A percentile compares a stretch with the other conserved stretches of the same genome.
Evolutionary conservation across 92 coral and sea anemone species (phyloP).

Genomic region (Epizoanthus stellaris): DNA sequence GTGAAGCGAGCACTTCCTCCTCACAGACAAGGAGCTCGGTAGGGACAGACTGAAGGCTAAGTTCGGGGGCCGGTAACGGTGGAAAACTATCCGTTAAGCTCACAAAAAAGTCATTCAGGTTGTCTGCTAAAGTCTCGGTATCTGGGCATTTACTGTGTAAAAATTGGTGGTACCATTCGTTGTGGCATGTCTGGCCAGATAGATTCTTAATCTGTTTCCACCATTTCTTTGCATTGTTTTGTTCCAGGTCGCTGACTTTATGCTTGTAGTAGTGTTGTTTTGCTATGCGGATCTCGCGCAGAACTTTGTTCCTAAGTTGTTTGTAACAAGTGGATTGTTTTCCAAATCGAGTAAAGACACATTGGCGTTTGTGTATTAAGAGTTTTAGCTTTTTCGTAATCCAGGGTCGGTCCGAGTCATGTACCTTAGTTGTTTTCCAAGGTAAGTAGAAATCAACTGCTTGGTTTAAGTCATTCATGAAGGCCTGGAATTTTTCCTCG

Average conservation of each 20-base stretch:
- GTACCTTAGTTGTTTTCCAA: constrained; percentile 27
- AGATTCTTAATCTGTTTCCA: constrained; percentile 25
- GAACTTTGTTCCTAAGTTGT: constrained; percentile 26
- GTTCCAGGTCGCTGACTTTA: constrained; percentile 51
- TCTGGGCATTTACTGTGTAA: constrained; percentile 23
- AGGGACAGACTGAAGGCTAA: constrained; percentile 26
- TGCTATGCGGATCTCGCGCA: not conserved
- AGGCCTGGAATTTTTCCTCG: constrained; percentile 37
- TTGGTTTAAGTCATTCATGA: constrained; percentile 38
- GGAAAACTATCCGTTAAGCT: constrained; percentile 14
- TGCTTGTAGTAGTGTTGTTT: constrained; percentile 28
- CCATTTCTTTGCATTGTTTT: constrained; percentile 45
- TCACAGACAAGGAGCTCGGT: constrained; percentile 7
- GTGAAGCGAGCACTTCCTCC: constrained; percentile 7
- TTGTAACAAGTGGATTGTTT: constrained; percentile 39
- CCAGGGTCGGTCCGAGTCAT: constrained; percentile 53
- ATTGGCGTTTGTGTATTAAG: constrained; percentile 47
- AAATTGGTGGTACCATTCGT: constrained; percentile 45
- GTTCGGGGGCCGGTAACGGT: constrained; percentile 26
- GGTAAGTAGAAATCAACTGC: constrained; percentile 50
- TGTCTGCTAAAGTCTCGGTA: constrained; percentile 16
- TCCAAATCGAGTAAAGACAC: constrained; percentile 43
- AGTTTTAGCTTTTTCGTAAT: constrained; percentile 45
- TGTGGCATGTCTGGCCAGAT: constrained; percentile 30
- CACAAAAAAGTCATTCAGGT: constrained; percentile 28